Evolutionary conservation across 2,113 vertebrate genomes (phyloP).

Genomic region (Pholis gunnellus): DNA sequence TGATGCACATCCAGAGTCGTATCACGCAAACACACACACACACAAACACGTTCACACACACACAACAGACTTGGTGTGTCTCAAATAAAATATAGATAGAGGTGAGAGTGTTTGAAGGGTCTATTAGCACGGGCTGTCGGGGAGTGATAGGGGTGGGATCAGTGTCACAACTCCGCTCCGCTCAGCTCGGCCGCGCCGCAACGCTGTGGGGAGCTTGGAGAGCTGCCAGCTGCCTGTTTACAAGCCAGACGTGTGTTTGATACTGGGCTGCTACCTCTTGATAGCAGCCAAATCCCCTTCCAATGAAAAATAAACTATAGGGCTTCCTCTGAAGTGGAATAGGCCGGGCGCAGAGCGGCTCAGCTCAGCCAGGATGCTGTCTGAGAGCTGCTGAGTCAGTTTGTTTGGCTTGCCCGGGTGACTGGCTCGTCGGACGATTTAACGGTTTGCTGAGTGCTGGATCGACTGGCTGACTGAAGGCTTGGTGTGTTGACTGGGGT

Average conservation of each 20-base stretch:
- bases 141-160: constrained; percentile 78
- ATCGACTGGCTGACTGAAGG: constrained; percentile 4
- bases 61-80: constrained; percentile 72
- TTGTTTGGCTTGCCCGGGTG: constrained; percentile 33
- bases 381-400: constrained; percentile 67
- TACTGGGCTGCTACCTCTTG: constrained; percentile 72
- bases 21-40: constrained; percentile 33
- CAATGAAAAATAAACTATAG: constrained; percentile 73
- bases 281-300: constrained; percentile 79
- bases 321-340: constrained; percentile 69
- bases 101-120: constrained; percentile 81
- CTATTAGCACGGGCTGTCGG: constrained; percentile 79
- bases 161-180: constrained; percentile 73
- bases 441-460: constrained; percentile 28
- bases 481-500: constrained; percentile 26
- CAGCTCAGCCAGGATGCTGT: constrained; percentile 44
- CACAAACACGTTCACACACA: constrained; percentile 49
- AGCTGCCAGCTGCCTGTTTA: constrained; percentile 82
- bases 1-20: constrained; percentile 32
- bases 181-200: constrained; percentile 48
- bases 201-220: constrained; percentile 71
- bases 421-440: constrained; percentile 28
- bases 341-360: constrained; percentile 41
- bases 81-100: constrained; percentile 84
- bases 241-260: constrained; percentile 73